Base-by-base conservation (phyloP, 92 coral and sea anemone genomes). In the Bergia puertoricense region DNA sequence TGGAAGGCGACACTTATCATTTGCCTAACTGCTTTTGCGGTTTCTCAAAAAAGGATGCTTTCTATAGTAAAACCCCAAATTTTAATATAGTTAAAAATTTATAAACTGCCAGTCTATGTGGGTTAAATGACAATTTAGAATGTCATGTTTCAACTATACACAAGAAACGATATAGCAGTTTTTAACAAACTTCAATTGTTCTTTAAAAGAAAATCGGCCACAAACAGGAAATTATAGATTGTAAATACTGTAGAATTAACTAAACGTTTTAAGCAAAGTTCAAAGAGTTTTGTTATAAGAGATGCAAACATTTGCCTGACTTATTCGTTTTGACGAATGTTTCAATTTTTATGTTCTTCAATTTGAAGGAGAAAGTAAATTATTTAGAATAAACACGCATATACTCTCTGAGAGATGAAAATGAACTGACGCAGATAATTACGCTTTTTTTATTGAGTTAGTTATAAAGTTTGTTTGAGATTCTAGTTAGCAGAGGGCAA, bases 11-110 rank as follows among this genome's bases (percentile, higher is more conserved):
- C 46, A 59, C 18, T 41, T 62, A 41, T 81, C 85, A 54, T 81
- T 41, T 81, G 74, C 74, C 73, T 82, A 43, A 44, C 74, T 82
- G 18, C 74, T 82, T 82, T 66, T 62, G 86, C 57, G 74, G 86
- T 82, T 82, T 39, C 18, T 11, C 22, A 80, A 46, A 14, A 8
- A 41, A 22, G 14, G 22, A 59, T 37, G 43, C 51, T 57, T 81
- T 67, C 42, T 65, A 16, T 4, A 0, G 5, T 5, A 40, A 42
- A 40, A 62, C 73, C 74, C 6, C 57, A 81, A 81, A 65, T 41
- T 81, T 65, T 65, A 40, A 65, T 40, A 8, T 43, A 20, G 51
- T 81, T 81, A 59, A 81, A 59, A 81, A 81, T 57, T 59, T 51
- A 41, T 81, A 40, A 71, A 39, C 20, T n/a, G 41, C 59, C 59